Percentiles rank a stretch among this genome's conserved stretches.
phyloP scores from a whole-genome alignment of 2,797 vertebrate species.

The Gallinago solitaria region DNA sequence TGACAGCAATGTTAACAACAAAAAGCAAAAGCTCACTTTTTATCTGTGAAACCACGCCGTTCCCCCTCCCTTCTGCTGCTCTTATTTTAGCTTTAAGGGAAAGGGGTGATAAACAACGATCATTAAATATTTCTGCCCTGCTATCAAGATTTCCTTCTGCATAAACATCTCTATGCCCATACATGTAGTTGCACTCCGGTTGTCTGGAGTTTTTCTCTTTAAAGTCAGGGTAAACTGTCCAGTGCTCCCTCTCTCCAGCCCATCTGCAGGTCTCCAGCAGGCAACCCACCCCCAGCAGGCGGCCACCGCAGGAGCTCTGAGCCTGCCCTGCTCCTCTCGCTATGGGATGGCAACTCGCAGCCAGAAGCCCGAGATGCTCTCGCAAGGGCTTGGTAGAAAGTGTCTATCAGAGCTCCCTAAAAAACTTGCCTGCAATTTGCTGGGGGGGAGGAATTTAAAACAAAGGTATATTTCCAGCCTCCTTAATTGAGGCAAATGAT shows the following conservation, averaged over 20 bases:
- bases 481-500: neutral
- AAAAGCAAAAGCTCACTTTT: neutral
- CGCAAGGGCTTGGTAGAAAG: neutral
- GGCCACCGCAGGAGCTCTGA: neutral
- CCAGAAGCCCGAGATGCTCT: neutral
- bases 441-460: neutral
- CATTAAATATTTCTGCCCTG: neutral
- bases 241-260: neutral
- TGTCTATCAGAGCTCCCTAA: fast-evolving
- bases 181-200: neutral
- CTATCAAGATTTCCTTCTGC: neutral
- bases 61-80: neutral
- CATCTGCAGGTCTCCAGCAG: neutral
- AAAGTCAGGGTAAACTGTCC: neutral
- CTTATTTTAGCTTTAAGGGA: neutral
- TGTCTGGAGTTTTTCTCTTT: neutral
- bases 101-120: neutral
- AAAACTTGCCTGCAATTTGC: neutral
- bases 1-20: neutral
- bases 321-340: fast-evolving
- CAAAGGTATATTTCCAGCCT: fast-evolving
- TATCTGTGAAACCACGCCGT: neutral
- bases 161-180: neutral
- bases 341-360: neutral
- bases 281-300: fast-evolving